Conservation (phyloP, 1,140 invertebrate genomes). For the Drosophila sulfurigaster region DNA sequence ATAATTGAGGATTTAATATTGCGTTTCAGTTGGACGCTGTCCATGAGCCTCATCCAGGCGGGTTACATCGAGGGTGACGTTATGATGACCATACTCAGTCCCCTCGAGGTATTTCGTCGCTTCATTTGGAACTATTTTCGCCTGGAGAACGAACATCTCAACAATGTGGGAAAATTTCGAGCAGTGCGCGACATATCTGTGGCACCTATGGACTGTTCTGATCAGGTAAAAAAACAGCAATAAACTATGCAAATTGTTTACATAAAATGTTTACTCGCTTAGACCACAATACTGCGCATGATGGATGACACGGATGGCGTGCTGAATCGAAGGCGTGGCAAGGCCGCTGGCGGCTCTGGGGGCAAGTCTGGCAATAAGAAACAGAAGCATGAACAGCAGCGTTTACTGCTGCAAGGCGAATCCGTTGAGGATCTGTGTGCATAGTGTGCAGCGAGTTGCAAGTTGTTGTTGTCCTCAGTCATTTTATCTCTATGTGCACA, state of each 20-base stretch:
- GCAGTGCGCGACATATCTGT: slow-evolving; percentile 96
- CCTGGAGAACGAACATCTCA: slow-evolving; percentile 96
- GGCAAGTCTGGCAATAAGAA: slow-evolving; percentile 66
- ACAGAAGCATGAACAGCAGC: slow-evolving; percentile 71
- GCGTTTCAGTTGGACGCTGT: slow-evolving; percentile 92
- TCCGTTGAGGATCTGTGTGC: slow-evolving; percentile 80
- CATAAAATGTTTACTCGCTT: not conserved
- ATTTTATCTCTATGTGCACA: slow-evolving; percentile 37
- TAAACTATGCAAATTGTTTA: not conserved
- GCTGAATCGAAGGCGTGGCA: slow-evolving; percentile 86
- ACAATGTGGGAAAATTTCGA: slow-evolving; percentile 97
- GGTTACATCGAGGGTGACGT: slow-evolving; percentile 90
- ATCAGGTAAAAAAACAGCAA: slow-evolving; percentile 85
- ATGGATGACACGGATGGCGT: slow-evolving; percentile 98
- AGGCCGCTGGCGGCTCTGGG: slow-evolving; percentile 53
- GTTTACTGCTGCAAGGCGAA: slow-evolving; percentile 75
- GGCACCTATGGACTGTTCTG: slow-evolving; percentile 92
- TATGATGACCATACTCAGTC: slow-evolving; percentile 91
- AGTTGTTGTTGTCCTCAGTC: not conserved
- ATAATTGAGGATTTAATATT: slow-evolving; percentile 98
- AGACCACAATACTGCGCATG: slow-evolving; percentile 94
- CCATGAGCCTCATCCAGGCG: slow-evolving; percentile 91
- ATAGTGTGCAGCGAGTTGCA: slow-evolving; percentile 30
- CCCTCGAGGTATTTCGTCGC: slow-evolving; percentile 93
- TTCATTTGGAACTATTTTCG: slow-evolving; percentile 98